Conservation (phyloP, 2,113 vertebrate genomes). For the Tenrec ecaudatus region DNA sequence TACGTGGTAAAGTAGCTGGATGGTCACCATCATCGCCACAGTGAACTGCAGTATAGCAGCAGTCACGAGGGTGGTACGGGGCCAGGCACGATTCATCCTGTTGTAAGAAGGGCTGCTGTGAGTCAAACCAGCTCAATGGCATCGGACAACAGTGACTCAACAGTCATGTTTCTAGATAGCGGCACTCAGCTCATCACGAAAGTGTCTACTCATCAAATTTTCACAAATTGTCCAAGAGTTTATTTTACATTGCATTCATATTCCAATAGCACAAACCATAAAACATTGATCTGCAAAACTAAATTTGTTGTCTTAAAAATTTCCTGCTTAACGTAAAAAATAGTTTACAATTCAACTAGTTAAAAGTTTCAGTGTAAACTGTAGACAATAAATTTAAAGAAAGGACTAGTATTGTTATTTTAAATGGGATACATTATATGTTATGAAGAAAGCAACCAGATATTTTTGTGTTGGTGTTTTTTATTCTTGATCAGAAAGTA, state of each 20-base stretch:
- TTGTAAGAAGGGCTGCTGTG: no score
- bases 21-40: no score
- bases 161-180: no score
- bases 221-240: neutral
- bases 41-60: no score
- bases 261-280: slow-evolving; percentile 14
- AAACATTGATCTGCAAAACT: neutral
- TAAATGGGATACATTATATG: neutral
- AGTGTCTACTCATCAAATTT: neutral
- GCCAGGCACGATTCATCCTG: no score
- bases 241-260: slow-evolving; percentile 11
- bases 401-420: neutral
- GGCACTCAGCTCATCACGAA: neutral
- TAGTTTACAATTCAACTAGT: neutral
- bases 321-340: neutral
- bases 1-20: no score
- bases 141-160: neutral
- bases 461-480: neutral
- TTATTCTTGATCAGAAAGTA: neutral
- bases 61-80: no score
- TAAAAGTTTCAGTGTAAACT: neutral
- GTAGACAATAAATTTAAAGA: neutral
- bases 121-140: no score
- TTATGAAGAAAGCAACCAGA: neutral
- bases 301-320: neutral